A percentile compares a stretch with the other conserved stretches of the same genome.
Conservation (phyloP, 2,797 vertebrate genomes). For the Tragelaphus oryx region DNA sequence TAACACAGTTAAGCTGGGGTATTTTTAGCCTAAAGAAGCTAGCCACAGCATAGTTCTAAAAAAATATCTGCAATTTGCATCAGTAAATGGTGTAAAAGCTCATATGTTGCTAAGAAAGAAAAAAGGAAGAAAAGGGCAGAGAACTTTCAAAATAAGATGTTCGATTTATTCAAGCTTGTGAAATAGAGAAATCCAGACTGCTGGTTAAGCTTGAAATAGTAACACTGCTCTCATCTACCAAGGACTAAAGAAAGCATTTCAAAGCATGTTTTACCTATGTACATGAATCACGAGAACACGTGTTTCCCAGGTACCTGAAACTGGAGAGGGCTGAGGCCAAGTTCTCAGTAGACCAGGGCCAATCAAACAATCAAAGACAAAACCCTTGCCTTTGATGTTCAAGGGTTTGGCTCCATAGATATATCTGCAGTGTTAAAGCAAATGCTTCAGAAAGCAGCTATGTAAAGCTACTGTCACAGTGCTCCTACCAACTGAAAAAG, state of each 20-base stretch:
- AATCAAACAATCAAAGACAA: neutral
- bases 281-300: neutral
- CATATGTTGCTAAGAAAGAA: neutral
- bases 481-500: constrained; percentile 6
- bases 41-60: constrained; percentile 48
- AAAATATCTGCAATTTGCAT: constrained; percentile 41
- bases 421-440: neutral
- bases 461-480: neutral
- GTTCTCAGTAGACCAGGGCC: constrained; percentile 34
- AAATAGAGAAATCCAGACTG: constrained; percentile 40
- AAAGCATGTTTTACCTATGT: neutral
- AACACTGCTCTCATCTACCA: neutral
- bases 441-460: neutral
- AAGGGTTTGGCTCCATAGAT: neutral
- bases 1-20: constrained; percentile 19
- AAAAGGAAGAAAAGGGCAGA: constrained; percentile 15
- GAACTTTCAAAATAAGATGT: constrained; percentile 7
- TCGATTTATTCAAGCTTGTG: constrained; percentile 28
- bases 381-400: constrained; percentile 46
- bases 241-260: neutral
- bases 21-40: constrained; percentile 48
- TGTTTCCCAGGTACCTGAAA: neutral
- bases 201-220: constrained; percentile 17
- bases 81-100: constrained; percentile 38
- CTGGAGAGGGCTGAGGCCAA: neutral